A percentile compares a stretch with the other conserved stretches of the same genome.
These are phyloP conservation scores for Itoplectis maculator DNA, from an alignment of 2,888 invertebrate species.

Conservation along the genomic window DNA sequence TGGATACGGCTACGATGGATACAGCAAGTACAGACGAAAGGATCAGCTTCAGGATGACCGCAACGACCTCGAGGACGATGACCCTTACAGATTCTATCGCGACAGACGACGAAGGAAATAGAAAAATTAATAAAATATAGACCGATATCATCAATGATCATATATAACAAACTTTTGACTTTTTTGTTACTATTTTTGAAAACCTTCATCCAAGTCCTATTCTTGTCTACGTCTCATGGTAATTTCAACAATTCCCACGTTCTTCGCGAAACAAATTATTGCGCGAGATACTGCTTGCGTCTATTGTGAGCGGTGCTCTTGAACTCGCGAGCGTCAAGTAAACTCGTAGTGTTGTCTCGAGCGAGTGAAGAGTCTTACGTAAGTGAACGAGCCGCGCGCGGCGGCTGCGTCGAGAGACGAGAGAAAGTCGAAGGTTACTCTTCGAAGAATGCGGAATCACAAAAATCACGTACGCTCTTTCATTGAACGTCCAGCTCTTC, in stretches of 20 bases:
- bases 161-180: neutral
- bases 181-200: neutral
- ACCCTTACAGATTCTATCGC: constrained; percentile 80
- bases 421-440: constrained; percentile 52
- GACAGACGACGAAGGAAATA: constrained; percentile 74
- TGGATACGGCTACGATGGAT: constrained; percentile 59
- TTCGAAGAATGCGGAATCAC: constrained; percentile 38
- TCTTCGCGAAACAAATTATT: neutral
- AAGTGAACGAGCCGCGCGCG: constrained; percentile 42
- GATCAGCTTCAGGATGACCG: constrained; percentile 74
- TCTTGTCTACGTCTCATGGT: neutral
- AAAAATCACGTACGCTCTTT: constrained; percentile 33
- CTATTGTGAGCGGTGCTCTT: constrained; percentile 30
- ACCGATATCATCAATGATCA: neutral
- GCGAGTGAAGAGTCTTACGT: constrained; percentile 29
- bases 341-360: constrained; percentile 18
- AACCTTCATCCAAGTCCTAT: neutral
- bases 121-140: constrained; percentile 39
- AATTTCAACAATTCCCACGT: neutral
- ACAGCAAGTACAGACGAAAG: constrained; percentile 80
- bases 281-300: neutral
- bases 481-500: constrained; percentile 28
- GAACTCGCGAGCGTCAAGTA: constrained; percentile 36
- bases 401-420: constrained; percentile 31
- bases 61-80: constrained; percentile 73